Conservation (phyloP, 2,113 vertebrate genomes). For the Etheostoma spectabile region DNA sequence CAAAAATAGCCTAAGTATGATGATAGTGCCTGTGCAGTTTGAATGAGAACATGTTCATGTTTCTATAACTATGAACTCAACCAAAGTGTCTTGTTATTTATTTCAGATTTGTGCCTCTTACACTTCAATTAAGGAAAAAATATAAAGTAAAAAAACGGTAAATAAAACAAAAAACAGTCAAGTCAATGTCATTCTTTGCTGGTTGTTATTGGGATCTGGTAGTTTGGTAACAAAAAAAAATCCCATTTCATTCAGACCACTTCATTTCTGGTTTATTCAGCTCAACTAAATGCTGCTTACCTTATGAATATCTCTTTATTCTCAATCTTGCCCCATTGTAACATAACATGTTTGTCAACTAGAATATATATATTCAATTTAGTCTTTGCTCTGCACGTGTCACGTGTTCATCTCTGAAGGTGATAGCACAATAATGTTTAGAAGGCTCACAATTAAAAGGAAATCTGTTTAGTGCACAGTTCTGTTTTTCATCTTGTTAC, state of each 20-base stretch:
- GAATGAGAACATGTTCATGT: constrained; percentile 18
- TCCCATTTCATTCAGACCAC: background rate
- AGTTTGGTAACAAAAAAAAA: background rate
- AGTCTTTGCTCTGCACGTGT: background rate
- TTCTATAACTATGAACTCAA: constrained; percentile 34
- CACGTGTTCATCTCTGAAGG: background rate
- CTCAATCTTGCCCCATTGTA: background rate
- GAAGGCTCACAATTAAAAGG: background rate
- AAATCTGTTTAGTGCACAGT: background rate
- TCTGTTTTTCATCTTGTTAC: constrained; percentile 73
- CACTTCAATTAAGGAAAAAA: background rate
- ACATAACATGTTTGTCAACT: background rate
- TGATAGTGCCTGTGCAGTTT: background rate
- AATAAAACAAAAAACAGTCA: background rate
- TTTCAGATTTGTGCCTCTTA: background rate
- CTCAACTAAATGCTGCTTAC: background rate
- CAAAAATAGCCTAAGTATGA: background rate
- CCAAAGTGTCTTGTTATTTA: background rate
- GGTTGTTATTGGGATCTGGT: background rate
- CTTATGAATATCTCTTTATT: background rate
- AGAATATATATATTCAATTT: background rate
- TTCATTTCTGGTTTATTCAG: background rate
- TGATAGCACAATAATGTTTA: background rate
- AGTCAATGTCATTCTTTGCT: background rate
- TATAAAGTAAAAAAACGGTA: too few relatives aligned